A percentile compares a stretch with the other conserved stretches of the same genome.
Evolutionary conservation across 2,888 invertebrate genomes (phyloP).

Genomic region (Andrena chrysosceles): DNA sequence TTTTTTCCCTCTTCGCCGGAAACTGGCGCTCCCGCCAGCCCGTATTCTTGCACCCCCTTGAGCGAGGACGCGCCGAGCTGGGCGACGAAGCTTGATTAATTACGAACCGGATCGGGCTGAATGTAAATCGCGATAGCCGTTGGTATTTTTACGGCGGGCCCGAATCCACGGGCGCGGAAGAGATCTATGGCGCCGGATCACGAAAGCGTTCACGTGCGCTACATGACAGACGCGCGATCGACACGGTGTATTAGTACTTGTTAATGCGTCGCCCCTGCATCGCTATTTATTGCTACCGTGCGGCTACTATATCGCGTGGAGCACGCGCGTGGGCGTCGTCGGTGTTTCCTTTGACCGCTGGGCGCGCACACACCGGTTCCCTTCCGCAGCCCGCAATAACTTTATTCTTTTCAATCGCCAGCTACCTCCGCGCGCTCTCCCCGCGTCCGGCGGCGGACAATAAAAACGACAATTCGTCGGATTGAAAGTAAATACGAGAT

Average conservation of each 20-base stretch:
- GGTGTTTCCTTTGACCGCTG: slow-evolving; percentile 29
- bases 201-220: slow-evolving; percentile 48
- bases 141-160: slow-evolving; percentile 37
- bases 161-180: slow-evolving; percentile 57
- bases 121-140: slow-evolving; percentile 60
- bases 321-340: slow-evolving; percentile 41
- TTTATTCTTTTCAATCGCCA: slow-evolving; percentile 8
- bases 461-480: slow-evolving; percentile 19
- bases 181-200: slow-evolving; percentile 57
- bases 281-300: slow-evolving; percentile 57
- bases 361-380: not conserved
- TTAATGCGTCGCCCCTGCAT: slow-evolving; percentile 47
- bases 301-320: slow-evolving; percentile 38
- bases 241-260: slow-evolving; percentile 63
- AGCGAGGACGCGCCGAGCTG: slow-evolving; percentile 1
- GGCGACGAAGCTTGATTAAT: slow-evolving; percentile 51
- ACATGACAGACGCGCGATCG: slow-evolving; percentile 58
- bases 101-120: slow-evolving; percentile 54
- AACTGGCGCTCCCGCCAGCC: not conserved
- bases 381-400: not conserved
- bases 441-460: not conserved
- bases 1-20: not conserved
- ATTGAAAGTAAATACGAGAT: slow-evolving; percentile 44
- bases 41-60: slow-evolving; percentile 7
- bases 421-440: not conserved